Conservation (phyloP, 2,888 invertebrate genomes). For the Scaptomyza polygonia region DNA sequence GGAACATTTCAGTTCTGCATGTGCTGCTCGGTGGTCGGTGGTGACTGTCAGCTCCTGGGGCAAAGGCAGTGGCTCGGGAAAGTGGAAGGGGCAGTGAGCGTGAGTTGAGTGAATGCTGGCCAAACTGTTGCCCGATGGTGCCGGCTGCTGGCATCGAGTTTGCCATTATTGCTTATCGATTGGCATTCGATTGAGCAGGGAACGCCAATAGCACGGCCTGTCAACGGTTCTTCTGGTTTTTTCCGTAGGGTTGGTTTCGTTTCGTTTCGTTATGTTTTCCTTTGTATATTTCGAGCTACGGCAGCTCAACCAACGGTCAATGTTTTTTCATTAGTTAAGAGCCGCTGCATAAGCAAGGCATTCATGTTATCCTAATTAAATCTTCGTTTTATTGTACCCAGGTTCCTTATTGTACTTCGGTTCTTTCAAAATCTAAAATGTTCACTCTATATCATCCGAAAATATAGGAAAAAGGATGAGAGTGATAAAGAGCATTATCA, state of each 20-base stretch:
- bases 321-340: constrained; percentile 15
- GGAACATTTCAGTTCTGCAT: neutral
- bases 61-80: neutral
- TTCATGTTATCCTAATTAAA: constrained; percentile 2
- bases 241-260: constrained; percentile 34
- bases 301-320: neutral
- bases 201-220: constrained; percentile 49
- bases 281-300: neutral
- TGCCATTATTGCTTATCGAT: constrained; percentile 73
- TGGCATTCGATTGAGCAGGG: constrained; percentile 68
- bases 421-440: neutral
- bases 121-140: constrained; percentile 46
- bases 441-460: no score
- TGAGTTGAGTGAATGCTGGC: constrained; percentile 12
- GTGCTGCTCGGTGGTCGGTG: constrained; percentile 1
- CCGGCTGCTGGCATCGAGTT: constrained; percentile 23
- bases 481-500: no score
- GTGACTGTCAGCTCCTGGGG: constrained; percentile 1
- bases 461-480: no score
- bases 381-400: neutral
- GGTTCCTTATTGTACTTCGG: no score
- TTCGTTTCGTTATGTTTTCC: neutral
- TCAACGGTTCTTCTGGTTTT: constrained; percentile 33
- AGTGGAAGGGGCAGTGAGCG: neutral
- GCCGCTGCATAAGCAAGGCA: neutral